Conservation (phyloP, 2,888 invertebrate species). For the Drosophila fulvimacula region DNA sequence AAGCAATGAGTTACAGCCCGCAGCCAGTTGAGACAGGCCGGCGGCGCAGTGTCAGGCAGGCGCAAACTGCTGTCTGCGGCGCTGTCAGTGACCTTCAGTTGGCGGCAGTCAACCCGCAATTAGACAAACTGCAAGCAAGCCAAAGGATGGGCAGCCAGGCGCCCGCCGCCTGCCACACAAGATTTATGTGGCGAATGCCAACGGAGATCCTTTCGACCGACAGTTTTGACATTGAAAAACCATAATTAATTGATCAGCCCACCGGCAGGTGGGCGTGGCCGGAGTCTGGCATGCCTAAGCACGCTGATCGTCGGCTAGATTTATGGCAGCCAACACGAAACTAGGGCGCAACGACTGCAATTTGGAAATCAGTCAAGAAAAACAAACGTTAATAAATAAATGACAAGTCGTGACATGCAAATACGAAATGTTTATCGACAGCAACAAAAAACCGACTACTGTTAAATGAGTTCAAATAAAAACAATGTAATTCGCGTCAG, state of each 20-base stretch:
- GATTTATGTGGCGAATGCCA: slow-evolving; percentile 41
- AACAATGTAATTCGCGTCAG: slow-evolving; percentile 32
- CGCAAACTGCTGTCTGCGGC: slow-evolving; percentile 46
- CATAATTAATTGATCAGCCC: slow-evolving; percentile 78
- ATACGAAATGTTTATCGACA: slow-evolving; percentile 25
- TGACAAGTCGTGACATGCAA: slow-evolving; percentile 51
- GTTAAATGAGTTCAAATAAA: slow-evolving; percentile 31
- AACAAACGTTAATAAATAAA: slow-evolving; percentile 20
- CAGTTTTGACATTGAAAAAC: slow-evolving; percentile 81
- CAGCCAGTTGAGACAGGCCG: slow-evolving; percentile 68
- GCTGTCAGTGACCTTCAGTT: slow-evolving; percentile 61
- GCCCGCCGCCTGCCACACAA: slow-evolving; percentile 46
- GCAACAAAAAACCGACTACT: slow-evolving; percentile 21
- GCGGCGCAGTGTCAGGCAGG: slow-evolving; percentile 51
- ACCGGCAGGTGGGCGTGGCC: slow-evolving; percentile 57
- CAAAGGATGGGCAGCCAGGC: slow-evolving; percentile 50
- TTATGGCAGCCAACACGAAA: slow-evolving; percentile 51
- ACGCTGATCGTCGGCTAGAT: slow-evolving; percentile 50
- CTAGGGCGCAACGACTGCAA: slow-evolving; percentile 44
- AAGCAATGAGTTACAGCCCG: slow-evolving; percentile 59
- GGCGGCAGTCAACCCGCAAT: slow-evolving; percentile 60
- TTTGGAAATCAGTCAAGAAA: slow-evolving; percentile 59
- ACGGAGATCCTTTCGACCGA: slow-evolving; percentile 27
- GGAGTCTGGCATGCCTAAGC: slow-evolving; percentile 7
- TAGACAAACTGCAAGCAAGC: slow-evolving; percentile 63